Conservation (phyloP, 2,113 vertebrate genomes). For the Hippocampus mohnikei region DNA sequence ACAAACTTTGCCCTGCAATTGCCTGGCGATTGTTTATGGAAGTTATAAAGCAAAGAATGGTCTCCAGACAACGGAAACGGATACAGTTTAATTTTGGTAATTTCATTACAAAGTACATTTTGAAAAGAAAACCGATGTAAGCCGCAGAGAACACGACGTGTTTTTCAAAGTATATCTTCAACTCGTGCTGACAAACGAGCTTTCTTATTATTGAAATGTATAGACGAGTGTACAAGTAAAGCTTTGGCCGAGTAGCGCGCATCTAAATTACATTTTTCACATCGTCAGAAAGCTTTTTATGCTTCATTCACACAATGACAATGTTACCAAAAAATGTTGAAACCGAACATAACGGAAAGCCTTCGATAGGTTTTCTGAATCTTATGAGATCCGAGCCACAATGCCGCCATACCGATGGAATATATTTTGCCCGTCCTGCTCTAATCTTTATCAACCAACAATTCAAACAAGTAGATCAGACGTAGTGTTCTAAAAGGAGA, state of each 20-base stretch:
- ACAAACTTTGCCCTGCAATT: background rate
- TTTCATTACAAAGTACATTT: background rate
- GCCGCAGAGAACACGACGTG: background rate
- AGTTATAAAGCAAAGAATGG: background rate
- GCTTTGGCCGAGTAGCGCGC: background rate
- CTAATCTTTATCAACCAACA: background rate
- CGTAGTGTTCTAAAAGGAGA: background rate
- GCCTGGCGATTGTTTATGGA: background rate
- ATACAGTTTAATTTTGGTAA: background rate
- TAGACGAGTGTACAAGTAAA: background rate
- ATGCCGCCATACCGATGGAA: background rate
- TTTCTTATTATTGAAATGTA: background rate
- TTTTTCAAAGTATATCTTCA: background rate
- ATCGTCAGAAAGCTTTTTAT: background rate
- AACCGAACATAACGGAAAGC: background rate
- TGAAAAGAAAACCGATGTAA: background rate
- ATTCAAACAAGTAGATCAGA: background rate
- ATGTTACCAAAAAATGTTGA: background rate
- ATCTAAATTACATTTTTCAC: background rate
- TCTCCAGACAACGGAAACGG: background rate
- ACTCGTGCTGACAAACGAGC: background rate
- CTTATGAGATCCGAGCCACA: background rate
- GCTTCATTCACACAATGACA: background rate
- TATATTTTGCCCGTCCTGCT: background rate
- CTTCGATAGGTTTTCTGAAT: background rate